Evolutionary conservation across 2,113 vertebrate species (phyloP), one percentile per base, ranked within the genome.

Genomic region (Poecilia latipinna): DNA sequence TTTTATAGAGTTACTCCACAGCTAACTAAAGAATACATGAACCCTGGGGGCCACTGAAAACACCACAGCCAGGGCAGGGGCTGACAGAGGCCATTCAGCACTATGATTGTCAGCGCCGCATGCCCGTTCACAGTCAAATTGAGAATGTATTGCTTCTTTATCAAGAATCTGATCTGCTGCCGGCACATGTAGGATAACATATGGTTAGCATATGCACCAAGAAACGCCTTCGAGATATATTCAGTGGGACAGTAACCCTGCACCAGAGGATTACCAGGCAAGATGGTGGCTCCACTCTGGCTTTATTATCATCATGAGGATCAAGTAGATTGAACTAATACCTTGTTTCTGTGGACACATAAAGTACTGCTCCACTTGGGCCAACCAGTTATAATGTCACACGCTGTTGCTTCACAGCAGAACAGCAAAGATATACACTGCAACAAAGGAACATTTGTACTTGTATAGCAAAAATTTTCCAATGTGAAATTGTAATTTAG

Each of bases 11-110:
- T 51, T 84, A 79, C 83, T 89, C 86, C 77, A 78, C 86, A 89
- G 83, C 82, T 80, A 84, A 86, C 81, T 86, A 83, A 90, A 91
- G 90, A 92, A 92, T 86, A 92, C 85, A 91, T 80, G 81, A 91
- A 82, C 76, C 90, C 85, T 75, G 75, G 82, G 80, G 83, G 85
- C 80, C 83, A 71, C 28, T 88, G 88, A 89, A 89, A 75, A 80
- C 82, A 74, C 72, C 70, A 60, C 42, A 80, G 80, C 73, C 68
- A 64, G 54, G 57, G 61, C 68, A 51, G 63, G 51, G 70, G 64
- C 61, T 84, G 54, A 78, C 69, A 70, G 65, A 60, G 72, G 74
- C 60, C 81, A 87, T 85, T 86, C 75, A 83, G 62, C 74, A 42
- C 79, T 79, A 77, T 76, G 44, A 84, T 72, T 60, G 65, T 68